Evolutionary conservation across 2,797 vertebrate species (phyloP), one percentile per base, ranked within the genome.

Genomic region (Amblyopsis hoosieri): DNA sequence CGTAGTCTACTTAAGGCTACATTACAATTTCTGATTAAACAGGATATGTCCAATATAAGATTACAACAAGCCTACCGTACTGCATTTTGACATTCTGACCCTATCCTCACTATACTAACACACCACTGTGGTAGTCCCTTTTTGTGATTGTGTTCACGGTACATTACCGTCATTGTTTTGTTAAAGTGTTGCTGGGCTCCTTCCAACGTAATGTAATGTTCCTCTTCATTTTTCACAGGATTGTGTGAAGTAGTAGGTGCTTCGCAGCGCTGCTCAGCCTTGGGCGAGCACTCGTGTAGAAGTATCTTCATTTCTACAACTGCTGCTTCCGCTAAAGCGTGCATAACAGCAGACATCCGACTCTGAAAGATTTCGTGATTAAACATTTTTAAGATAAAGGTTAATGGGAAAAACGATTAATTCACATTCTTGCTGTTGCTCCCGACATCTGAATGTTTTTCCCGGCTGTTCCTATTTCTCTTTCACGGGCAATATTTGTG

Each of bases 231-330:
- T 46, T 58, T 54, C 14, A n/a, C 7, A 0, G 7, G 6, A 14
- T 1, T 13, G n/a, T 17, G 59, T 6, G 59, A 51, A 13, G 47
- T 51, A 13, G 47, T 51, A 3, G 29, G 57, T 2, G 42, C 23
- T 0, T 48, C 37, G 45, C 23, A 54, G 0, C n/a, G 23, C 10
- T 2, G 45, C 7, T 48, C 54, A 11, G 52, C 51, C 57, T 3
- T 3, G 0, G 7, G 17, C 1, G 72, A 51, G 62, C 54, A 12
- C 48, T 45, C 5, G 1, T 60, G 66, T 58, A 82, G 60, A 0
- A 84, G 75, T 10, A 62, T 31, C 45, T 67, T 7, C 48, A 86
- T 62, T 56, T 82, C 80, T 53, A 47, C 11, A 49, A 80, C 66
- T 14, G 75, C 80, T 12, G 45, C 62, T 0, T 67, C 60, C 61